Percentiles rank a stretch among this genome's conserved stretches.
These are phyloP conservation scores for Sesia apiformis DNA, from an alignment of 2,888 invertebrate genomes.

Conservation along the genomic window DNA sequence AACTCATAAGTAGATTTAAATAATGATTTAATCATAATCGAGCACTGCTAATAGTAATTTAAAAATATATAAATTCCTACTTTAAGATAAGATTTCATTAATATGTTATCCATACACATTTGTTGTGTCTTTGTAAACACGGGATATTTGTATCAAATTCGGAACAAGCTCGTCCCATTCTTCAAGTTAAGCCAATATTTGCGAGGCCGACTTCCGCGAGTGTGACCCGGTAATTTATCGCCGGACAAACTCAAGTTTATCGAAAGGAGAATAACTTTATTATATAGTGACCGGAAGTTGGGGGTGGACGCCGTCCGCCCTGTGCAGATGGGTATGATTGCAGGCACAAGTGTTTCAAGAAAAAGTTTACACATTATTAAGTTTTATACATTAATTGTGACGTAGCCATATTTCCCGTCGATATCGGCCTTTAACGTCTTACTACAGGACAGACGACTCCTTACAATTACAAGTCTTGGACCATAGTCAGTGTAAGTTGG, in stretches of 20 bases:
- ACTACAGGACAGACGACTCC: too few relatives aligned
- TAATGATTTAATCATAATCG: too few relatives aligned
- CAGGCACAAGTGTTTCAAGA: slow-evolving; percentile 18
- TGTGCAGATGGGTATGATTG: slow-evolving; percentile 19
- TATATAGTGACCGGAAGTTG: slow-evolving; percentile 70
- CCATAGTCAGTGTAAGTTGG: too few relatives aligned
- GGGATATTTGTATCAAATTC: slow-evolving; percentile 34
- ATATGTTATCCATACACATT: background rate
- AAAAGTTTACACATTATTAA: too few relatives aligned
- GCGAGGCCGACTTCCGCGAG: slow-evolving; percentile 50
- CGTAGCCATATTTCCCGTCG: too few relatives aligned
- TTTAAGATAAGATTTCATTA: too few relatives aligned
- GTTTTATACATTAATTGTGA: too few relatives aligned
- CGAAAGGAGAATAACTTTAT: slow-evolving; percentile 75
- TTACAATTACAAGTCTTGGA: too few relatives aligned
- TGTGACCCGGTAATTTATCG: slow-evolving; percentile 68
- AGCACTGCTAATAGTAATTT: too few relatives aligned
- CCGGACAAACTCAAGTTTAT: slow-evolving; percentile 71
- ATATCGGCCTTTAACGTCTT: too few relatives aligned
- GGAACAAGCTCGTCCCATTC: slow-evolving; percentile 39
- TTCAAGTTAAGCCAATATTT: slow-evolving; percentile 73
- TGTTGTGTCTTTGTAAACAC: background rate
- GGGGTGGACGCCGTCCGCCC: slow-evolving; percentile 22
- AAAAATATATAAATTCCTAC: too few relatives aligned
- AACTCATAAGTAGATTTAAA: too few relatives aligned